Base-by-base conservation (phyloP, 2,888 invertebrate species). In the Tetanocera ferruginea region DNA sequence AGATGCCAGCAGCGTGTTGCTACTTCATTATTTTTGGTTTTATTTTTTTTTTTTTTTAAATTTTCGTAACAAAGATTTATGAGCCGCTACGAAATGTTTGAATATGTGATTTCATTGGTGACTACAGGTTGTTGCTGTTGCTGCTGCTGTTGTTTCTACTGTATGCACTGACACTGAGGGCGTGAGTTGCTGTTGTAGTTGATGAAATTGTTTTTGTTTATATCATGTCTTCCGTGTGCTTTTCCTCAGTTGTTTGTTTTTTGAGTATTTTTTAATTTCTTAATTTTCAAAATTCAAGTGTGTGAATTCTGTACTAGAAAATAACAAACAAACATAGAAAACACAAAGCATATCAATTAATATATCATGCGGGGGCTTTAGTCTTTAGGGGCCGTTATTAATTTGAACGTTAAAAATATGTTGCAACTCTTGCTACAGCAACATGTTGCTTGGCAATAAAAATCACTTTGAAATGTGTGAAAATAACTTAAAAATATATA, bases 11-110 rank as follows among this genome's bases (percentile, higher is more conserved):
- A 23, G 19, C 19, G 23, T 60, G 9, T 9, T 57, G 64, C 25
- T 31, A 31, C 31, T 64, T 64, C 9, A 8, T 64, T 57, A 23
- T 57, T 57, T 23, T 17, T 49, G 49, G 57, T 19, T 57, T 57
- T 57, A 5, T 5, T 57, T 57, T 57, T 57, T 57, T 5, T 19
- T 11, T 64, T 64, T 64, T 34, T 8, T 17, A 60, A 76, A 64
- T 75, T 78, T 80, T 82, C 80, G 79, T 80, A 80, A 80, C 66
- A 76, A 77, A 77, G 80, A 82, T 82, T 80, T 82, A 81, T 80
- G 80, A 55, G 73, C 79, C 62, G n/a, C 79, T 78, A 43, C 43
- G 43, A 80, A 79, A 79, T 80, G 66, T 60, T 69, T 77, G 75
- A 76, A 76, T 69, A 62, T 78, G 74, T 55, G 34, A 31, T n/a